These are phyloP conservation scores for Mantis religiosa DNA, from an alignment of 2,888 invertebrate genomes.

Conservation along the genomic window DNA sequence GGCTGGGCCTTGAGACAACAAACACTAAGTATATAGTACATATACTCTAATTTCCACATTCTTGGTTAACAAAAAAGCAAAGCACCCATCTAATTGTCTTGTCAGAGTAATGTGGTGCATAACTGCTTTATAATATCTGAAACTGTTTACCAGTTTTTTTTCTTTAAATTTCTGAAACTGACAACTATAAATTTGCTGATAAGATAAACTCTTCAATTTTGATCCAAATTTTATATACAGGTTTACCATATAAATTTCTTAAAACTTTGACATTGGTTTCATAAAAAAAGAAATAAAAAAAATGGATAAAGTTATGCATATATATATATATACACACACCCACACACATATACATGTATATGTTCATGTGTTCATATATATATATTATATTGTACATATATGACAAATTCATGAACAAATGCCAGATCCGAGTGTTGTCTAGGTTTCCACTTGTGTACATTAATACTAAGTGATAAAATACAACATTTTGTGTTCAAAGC, in stretches of 20 bases:
- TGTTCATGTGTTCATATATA: neutral
- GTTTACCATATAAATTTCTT: neutral
- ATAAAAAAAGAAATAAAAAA: neutral
- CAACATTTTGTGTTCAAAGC: constrained; percentile 20
- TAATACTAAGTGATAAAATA: constrained; percentile 19
- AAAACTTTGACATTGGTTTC: neutral
- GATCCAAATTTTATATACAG: neutral
- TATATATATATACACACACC: too few species aligned
- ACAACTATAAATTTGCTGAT: neutral
- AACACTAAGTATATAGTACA: constrained; percentile 24
- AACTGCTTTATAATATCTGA: neutral
- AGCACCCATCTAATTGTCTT: neutral
- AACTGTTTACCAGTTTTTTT: neutral
- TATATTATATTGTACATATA: neutral
- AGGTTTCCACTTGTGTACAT: neutral
- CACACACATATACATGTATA: too few species aligned
- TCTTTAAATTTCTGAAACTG: neutral
- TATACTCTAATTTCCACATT: constrained; percentile 4
- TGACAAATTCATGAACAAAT: neutral
- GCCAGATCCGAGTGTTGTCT: neutral
- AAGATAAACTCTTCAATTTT: neutral
- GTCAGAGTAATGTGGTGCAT: neutral
- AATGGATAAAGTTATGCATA: neutral
- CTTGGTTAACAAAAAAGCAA: constrained; percentile 14
- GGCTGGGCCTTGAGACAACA: constrained; percentile 12